Conservation (phyloP, 2,888 invertebrate species). For the Dysmachus trigonus region DNA sequence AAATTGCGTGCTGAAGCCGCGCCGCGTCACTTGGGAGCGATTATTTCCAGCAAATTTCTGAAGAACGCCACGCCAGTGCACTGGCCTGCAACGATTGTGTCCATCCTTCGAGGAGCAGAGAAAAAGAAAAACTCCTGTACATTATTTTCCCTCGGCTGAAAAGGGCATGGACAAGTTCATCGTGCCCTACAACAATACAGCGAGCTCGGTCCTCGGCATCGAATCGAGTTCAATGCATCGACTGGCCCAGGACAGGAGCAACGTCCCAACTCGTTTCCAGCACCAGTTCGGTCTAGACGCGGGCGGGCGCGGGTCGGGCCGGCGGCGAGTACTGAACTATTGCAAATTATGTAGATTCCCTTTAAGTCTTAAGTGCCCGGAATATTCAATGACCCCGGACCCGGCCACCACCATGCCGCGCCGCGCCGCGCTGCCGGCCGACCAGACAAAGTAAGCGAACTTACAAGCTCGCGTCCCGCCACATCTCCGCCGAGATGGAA, state of each 20-base stretch:
- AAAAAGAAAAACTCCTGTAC: background rate
- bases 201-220: background rate
- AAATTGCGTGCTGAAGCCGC: background rate
- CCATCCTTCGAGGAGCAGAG: background rate
- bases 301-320: background rate
- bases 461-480: background rate
- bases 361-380: background rate
- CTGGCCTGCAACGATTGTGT: background rate
- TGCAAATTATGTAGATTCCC: slow-evolving; percentile 5
- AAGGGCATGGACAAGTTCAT: background rate
- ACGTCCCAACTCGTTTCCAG: background rate
- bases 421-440: no score
- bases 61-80: background rate
- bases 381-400: slow-evolving; percentile 18
- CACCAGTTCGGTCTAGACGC: background rate
- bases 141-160: background rate
- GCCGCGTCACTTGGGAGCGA: background rate
- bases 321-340: background rate
- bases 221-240: background rate
- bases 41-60: background rate
- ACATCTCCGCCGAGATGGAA: background rate
- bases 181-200: background rate
- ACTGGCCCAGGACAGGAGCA: background rate
- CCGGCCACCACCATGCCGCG: no score
- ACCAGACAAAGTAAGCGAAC: background rate